These are phyloP conservation scores for Pipistrellus pygmaeus DNA, from an alignment of 2,797 vertebrate species.

Conservation along the genomic window DNA sequence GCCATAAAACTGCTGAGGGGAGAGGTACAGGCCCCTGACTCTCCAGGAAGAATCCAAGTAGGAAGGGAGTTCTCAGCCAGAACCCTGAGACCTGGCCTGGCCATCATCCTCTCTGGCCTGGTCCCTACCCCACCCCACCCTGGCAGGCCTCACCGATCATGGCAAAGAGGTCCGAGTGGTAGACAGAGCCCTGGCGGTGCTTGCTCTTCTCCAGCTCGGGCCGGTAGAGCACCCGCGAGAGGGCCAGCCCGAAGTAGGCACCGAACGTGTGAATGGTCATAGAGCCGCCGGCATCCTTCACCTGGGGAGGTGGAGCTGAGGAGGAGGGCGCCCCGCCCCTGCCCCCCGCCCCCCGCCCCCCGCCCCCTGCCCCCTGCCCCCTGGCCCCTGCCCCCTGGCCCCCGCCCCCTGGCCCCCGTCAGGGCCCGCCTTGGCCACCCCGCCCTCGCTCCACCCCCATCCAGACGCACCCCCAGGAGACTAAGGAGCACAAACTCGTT, in stretches of 20 bases:
- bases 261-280: constrained; percentile 97
- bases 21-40: background rate
- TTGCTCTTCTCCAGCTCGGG: constrained; percentile 89
- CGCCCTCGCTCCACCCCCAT: background rate
- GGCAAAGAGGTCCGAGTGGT: constrained; percentile 92
- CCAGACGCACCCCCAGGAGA: constrained; percentile 88
- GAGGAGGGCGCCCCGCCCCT: background rate
- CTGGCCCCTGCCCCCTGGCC: background rate
- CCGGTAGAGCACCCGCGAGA: constrained; percentile 91
- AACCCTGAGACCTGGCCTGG: background rate
- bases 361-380: fast-evolving
- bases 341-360: too few species aligned
- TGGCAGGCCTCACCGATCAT: constrained; percentile 90
- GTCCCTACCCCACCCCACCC: background rate
- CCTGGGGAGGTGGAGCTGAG: constrained; percentile 84
- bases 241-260: constrained; percentile 94
- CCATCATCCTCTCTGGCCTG: background rate
- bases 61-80: background rate
- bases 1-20: background rate
- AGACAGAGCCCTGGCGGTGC: constrained; percentile 87
- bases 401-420: background rate
- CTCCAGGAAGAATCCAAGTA: background rate
- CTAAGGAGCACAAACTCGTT: constrained; percentile 93
- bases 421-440: background rate
- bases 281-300: constrained; percentile 93